Evolutionary conservation across 2,888 invertebrate genomes (phyloP).

Genomic region (Latrodectus hesperus): DNA sequence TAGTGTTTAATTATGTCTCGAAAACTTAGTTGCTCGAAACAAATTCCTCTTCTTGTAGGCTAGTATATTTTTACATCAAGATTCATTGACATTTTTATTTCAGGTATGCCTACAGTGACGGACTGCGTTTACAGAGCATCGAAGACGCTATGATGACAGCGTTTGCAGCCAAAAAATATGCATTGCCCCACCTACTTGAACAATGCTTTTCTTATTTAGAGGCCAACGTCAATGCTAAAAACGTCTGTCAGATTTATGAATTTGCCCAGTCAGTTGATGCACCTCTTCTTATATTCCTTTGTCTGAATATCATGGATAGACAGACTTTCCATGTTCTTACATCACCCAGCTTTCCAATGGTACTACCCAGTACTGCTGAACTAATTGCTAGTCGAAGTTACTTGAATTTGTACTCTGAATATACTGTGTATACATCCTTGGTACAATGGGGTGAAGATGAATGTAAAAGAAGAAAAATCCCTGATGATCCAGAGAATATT

Average conservation of each 20-base stretch:
- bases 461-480: slow-evolving; percentile 64
- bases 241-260: slow-evolving; percentile 72
- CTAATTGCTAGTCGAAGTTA: slow-evolving; percentile 70
- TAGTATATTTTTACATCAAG: background rate
- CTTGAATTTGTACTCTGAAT: slow-evolving; percentile 72
- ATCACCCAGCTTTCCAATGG: slow-evolving; percentile 51
- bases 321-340: slow-evolving; percentile 72
- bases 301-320: slow-evolving; percentile 72
- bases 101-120: slow-evolving; percentile 72
- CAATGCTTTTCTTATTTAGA: slow-evolving; percentile 72
- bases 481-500: slow-evolving; percentile 57
- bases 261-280: slow-evolving; percentile 71
- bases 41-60: too few species aligned
- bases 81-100: background rate
- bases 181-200: slow-evolving; percentile 71
- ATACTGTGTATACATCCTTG: slow-evolving; percentile 71
- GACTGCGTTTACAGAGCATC: slow-evolving; percentile 71
- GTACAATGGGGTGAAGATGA: slow-evolving; percentile 71
- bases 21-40: too few species aligned
- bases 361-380: slow-evolving; percentile 60
- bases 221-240: slow-evolving; percentile 71
- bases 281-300: slow-evolving; percentile 71
- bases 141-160: slow-evolving; percentile 72
- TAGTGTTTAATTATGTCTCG: too few species aligned
- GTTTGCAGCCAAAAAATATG: slow-evolving; percentile 72